Evolutionary conservation across 2,797 vertebrate genomes (phyloP), one percentile per base, ranked within the genome.

Genomic region (Pipistrellus pipistrellus): DNA sequence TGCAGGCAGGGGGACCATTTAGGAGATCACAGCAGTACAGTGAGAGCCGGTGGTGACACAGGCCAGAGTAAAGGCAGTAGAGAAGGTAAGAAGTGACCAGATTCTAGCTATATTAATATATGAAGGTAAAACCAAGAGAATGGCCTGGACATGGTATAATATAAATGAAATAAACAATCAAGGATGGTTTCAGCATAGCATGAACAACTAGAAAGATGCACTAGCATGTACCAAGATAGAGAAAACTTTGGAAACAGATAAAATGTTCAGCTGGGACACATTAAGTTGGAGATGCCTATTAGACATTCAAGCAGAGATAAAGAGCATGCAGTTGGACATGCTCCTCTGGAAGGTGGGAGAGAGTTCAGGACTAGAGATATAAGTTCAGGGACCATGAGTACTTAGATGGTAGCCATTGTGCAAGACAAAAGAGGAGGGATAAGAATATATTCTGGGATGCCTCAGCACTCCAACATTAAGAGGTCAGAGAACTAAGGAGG

Each of bases 41-140:
- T 53, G 41, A 57, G 15, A 80, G 25, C 38, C 1, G 6, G n/a
- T 1, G 59, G 30, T 44, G 23, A 80, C 17, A 7, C 48, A 53
- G 38, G 72, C 10, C 25, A 72, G 25, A 15, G 53, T 8, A 46
- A n/a, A 2, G 71, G 17, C 20, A 76, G 14, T 14, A 32, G 15
- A 88, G 41, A 80, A 77, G 48, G 35, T 25, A 8, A 71, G 20
- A 82, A 64, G 53, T 59, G 35, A 72, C 6, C n/a, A 85, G 21
- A 83, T 32, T 35, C 76, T 62, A 12, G 21, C 10, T 68, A 27
- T 55, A 55, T 20, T 55, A 55, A 55, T 55, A 69, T 30, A 7
- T 86, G 57, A 85, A 77, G 20, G 7, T 51, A 75, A 81, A 64
- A 32, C 17, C 69, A 78, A 86, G 14, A 91, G 53, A 92, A 72